phyloP scores from a whole-genome alignment of 2,797 vertebrate genomes.

The Thunnus albacares region DNA sequence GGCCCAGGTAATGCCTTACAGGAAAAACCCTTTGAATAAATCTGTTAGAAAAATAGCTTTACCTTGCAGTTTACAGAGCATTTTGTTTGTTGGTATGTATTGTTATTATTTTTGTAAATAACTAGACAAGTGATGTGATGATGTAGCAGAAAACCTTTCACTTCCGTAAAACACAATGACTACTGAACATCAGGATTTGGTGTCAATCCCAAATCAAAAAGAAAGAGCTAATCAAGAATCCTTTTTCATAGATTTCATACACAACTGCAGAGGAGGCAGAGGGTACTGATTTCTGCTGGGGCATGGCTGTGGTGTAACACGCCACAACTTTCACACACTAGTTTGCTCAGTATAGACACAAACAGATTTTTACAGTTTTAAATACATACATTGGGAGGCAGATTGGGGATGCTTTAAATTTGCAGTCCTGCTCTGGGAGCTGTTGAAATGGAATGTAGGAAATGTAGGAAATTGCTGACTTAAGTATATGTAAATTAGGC shows the following conservation, averaged over 20 bases:
- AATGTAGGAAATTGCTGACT: constrained; percentile 34
- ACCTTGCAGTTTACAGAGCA: not conserved
- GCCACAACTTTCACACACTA: not conserved
- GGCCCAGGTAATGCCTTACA: constrained; percentile 84
- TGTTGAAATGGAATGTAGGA: not conserved
- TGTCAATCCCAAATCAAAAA: not conserved
- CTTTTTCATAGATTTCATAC: not conserved
- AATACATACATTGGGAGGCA: constrained; percentile 8
- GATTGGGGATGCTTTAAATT: constrained; percentile 7
- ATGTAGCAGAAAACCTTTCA: not conserved
- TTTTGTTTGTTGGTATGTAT: not conserved
- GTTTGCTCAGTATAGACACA: not conserved
- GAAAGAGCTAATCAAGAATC: not conserved
- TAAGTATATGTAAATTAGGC: constrained; percentile 30
- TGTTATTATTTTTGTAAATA: not conserved
- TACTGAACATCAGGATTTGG: not conserved
- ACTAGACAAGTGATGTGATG: not conserved
- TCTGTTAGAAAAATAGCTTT: not conserved
- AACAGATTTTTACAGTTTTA: constrained; percentile 15
- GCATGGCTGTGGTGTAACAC: not conserved
- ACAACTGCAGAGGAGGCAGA: not conserved
- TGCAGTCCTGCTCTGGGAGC: not conserved
- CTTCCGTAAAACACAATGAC: not conserved
- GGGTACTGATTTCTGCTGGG: not conserved
- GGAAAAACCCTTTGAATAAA: not conserved